Evolutionary conservation across 1,140 invertebrate genomes (phyloP).

Genomic region (Hypothenemus hampei): DNA sequence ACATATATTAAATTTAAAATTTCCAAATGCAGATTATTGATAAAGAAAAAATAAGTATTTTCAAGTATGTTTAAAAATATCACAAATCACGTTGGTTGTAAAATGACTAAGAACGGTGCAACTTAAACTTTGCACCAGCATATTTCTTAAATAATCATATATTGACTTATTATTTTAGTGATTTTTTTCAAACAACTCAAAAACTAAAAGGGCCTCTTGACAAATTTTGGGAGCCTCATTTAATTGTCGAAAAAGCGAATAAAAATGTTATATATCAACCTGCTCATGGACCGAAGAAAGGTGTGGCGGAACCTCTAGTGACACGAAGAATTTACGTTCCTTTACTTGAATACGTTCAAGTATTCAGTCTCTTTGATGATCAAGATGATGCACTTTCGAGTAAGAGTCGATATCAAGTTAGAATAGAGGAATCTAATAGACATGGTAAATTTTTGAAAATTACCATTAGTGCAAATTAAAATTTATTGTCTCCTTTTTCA

Average conservation of each 20-base stretch:
- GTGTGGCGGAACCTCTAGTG: conserved; percentile 53
- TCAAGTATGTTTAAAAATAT: too few relatives aligned
- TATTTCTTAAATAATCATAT: neutral
- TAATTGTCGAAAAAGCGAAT: conserved; percentile 32
- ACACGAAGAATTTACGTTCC: conserved; percentile 58
- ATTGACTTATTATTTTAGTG: neutral
- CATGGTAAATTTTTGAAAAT: conserved; percentile 10
- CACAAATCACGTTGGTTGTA: too few relatives aligned
- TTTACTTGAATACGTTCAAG: conserved; percentile 71
- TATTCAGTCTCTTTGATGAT: conserved; percentile 55
- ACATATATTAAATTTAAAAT: too few relatives aligned
- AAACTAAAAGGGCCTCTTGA: neutral
- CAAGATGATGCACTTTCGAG: neutral
- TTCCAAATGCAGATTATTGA: too few relatives aligned
- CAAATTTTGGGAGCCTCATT: conserved; percentile 34
- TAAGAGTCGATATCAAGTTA: conserved; percentile 46
- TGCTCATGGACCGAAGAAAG: conserved; percentile 43
- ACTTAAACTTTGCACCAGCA: too few relatives aligned
- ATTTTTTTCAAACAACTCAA: neutral
- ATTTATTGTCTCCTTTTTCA: neutral
- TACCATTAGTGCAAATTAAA: neutral
- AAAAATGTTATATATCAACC: conserved; percentile 36
- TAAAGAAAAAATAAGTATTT: too few relatives aligned
- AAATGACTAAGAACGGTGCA: too few relatives aligned
- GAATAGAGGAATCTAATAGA: conserved; percentile 54